phyloP scores from a whole-genome alignment of 1,140 invertebrate species.

The Oscheius sp. region DNA sequence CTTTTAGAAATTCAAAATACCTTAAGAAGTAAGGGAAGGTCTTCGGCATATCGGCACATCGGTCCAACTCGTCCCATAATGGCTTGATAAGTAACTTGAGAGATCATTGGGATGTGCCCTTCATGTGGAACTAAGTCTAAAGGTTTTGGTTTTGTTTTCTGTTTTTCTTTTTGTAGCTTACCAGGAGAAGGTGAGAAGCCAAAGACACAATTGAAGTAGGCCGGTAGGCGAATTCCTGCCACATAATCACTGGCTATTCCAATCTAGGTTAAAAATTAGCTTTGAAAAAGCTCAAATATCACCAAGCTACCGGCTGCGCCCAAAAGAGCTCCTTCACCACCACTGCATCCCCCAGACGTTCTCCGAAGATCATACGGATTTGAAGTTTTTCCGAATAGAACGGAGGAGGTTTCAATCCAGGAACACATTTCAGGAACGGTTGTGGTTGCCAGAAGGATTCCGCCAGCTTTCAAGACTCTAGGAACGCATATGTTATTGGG shows the following conservation, averaged over 20 bases:
- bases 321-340: conserved; percentile 30
- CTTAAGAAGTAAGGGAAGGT: background rate
- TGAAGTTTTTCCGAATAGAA: conserved; percentile 71
- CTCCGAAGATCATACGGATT: conserved; percentile 83
- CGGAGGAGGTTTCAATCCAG: conserved; percentile 81
- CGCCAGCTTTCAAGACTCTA: conserved; percentile 66
- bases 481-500: too few species aligned
- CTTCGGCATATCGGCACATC: background rate
- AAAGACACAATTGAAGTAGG: conserved; percentile 88
- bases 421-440: conserved; percentile 78
- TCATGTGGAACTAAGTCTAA: background rate
- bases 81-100: background rate
- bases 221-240: conserved; percentile 87
- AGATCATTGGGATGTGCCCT: background rate
- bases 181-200: conserved; percentile 76
- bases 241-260: conserved; percentile 84
- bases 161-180: too few species aligned
- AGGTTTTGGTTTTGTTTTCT: too few species aligned
- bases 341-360: conserved; percentile 71
- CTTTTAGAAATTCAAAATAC: background rate
- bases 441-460: conserved; percentile 73
- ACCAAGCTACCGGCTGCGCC: conserved; percentile 37
- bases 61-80: background rate
- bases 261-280: too few species aligned
- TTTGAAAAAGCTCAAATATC: too few species aligned